phyloP scores from a whole-genome alignment of 2,888 invertebrate species.

The Pegoplata infirma region DNA sequence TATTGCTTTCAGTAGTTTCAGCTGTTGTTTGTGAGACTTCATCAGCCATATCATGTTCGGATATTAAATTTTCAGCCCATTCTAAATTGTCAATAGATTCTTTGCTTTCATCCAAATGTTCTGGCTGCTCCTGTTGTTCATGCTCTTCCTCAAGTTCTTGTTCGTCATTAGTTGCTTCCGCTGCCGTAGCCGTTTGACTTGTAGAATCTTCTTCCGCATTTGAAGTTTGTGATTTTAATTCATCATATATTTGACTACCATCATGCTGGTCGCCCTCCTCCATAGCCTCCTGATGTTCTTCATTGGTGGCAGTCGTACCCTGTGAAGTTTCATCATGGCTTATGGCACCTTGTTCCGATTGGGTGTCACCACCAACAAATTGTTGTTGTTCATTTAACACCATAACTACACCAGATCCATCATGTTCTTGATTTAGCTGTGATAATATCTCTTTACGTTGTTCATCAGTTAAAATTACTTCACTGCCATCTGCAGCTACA shows the following conservation, averaged over 20 bases:
- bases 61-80: constrained; percentile 76
- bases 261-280: constrained; percentile 68
- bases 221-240: constrained; percentile 63
- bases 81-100: constrained; percentile 74
- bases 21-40: constrained; percentile 44
- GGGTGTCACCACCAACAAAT: constrained; percentile 24
- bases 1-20: constrained; percentile 12
- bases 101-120: constrained; percentile 70
- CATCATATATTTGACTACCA: constrained; percentile 73
- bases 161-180: constrained; percentile 12
- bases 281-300: constrained; percentile 56
- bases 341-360: constrained; percentile 48
- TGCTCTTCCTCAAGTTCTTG: constrained; percentile 3
- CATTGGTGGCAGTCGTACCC: constrained; percentile 47
- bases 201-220: constrained; percentile 64
- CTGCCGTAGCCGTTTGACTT: constrained; percentile 37
- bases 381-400: constrained; percentile 73
- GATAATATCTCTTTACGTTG: constrained; percentile 77
- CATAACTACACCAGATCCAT: constrained; percentile 77
- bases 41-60: constrained; percentile 72
- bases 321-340: constrained; percentile 50
- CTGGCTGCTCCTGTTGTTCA: constrained; percentile 18
- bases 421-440: constrained; percentile 76
- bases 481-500: constrained; percentile 79
- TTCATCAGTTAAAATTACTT: constrained; percentile 76